Base-by-base conservation (phyloP, 2,888 invertebrate genomes). In the Therioaphis trifolii region DNA sequence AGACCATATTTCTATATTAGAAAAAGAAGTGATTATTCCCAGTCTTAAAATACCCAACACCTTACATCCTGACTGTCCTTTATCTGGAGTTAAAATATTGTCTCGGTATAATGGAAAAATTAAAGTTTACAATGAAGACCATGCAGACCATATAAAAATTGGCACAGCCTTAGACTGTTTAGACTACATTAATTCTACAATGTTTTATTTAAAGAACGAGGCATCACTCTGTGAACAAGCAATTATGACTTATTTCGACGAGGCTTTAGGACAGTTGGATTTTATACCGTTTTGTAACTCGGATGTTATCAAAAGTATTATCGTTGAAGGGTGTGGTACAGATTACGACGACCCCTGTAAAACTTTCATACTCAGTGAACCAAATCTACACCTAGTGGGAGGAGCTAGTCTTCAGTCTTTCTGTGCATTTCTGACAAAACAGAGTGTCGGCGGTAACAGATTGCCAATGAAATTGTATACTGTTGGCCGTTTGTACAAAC, bases 231-330 rank as follows among this genome's bases (percentile, higher is more conserved):
- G 94, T 87, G 95, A 95, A 89, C 89, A 93, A 14, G 91, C 91
- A 27, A 88, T 91, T 18, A 89, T 91, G 86, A 91, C 91, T 88
- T 90, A 90, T 87, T 90, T 92, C 84, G 88, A 89, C 1, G 87
- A 89, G 75, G 88, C 89, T 78, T 87, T 91, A 15, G 69, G 89
- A 29, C 88, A 90, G 0, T 88, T 89, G 15, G 89, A 90, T n/a
- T 94, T 92, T 87, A 88, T 91, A 0, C 92, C 92, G 87, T 92
- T 94, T 86, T 92, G 93, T 0, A 95, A 94, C 88, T 91, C 95
- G 0, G 95, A 96, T 89, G 95, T 96, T 89, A 91, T 92, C 7
- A 92, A 93, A 82, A 94, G 93, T 87, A 89, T 94, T 2, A 89
- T 96, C 4, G 89, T 94, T 9, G 95, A 96, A 89, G 95, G 94